Conservation (phyloP, 1,140 invertebrate species). For the Scaptomyza pallida region DNA sequence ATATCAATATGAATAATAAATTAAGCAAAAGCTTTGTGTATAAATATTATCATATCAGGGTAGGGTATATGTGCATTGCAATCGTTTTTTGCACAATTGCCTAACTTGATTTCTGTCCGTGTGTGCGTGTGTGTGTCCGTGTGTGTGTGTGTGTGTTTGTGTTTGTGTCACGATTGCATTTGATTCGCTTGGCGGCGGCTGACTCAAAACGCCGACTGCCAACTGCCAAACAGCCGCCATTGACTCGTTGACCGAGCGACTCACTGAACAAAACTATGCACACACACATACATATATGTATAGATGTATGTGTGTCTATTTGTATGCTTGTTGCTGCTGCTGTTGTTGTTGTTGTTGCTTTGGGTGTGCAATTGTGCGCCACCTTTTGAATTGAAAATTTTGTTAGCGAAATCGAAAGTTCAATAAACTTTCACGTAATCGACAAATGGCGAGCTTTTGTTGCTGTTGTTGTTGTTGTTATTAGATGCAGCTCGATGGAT, state of each 20-base stretch:
- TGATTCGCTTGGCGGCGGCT: slow-evolving; percentile 32
- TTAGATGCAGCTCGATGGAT: slow-evolving; percentile 5
- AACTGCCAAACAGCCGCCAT: slow-evolving; percentile 62
- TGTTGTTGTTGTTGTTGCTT: background rate
- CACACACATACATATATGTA: slow-evolving; percentile 8
- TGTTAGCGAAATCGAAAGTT: slow-evolving; percentile 80
- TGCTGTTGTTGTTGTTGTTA: slow-evolving; percentile 8
- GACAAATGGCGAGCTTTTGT: slow-evolving; percentile 29
- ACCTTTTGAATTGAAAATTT: slow-evolving; percentile 65
- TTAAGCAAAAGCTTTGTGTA: too few species aligned
- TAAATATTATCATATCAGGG: too few species aligned
- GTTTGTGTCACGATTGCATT: slow-evolving; percentile 46
- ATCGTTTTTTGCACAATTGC: too few species aligned
- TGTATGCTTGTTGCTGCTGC: background rate
- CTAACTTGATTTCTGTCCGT: background rate
- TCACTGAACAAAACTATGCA: slow-evolving; percentile 56
- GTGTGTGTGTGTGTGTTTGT: slow-evolving; percentile 22
- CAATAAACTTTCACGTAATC: slow-evolving; percentile 83
- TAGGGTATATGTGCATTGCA: too few species aligned
- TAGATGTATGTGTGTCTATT: slow-evolving; percentile 2
- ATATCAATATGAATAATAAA: too few species aligned
- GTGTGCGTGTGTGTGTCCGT: background rate
- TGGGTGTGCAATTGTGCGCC: slow-evolving; percentile 43
- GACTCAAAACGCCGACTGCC: slow-evolving; percentile 31
- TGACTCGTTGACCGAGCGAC: slow-evolving; percentile 82